phyloP scores from a whole-genome alignment of 2,113 vertebrate genomes.

The Phyllostomus discolor region DNA sequence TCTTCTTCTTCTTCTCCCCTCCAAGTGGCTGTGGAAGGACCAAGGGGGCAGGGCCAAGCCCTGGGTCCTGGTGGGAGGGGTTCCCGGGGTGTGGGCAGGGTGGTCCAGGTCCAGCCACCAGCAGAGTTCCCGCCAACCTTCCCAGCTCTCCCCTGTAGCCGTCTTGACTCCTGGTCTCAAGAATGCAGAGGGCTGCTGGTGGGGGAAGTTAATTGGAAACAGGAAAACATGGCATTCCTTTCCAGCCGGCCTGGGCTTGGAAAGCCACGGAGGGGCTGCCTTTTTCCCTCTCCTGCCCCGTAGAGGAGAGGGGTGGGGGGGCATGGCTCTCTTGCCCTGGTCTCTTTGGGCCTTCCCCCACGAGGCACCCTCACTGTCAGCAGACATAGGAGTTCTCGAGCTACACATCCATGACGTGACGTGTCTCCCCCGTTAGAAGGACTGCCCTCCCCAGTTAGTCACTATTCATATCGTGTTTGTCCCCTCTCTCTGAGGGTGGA shows the following conservation, averaged over 20 bases:
- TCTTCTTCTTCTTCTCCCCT: neutral
- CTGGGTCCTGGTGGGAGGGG: neutral
- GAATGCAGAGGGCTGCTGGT: conserved; percentile 57
- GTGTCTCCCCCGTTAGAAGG: neutral
- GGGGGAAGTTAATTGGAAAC: conserved; percentile 72
- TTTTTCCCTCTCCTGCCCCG: neutral
- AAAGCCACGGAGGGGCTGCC: neutral
- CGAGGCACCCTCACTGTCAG: neutral
- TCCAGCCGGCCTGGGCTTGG: conserved; percentile 15
- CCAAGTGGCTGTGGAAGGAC: neutral
- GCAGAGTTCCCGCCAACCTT: neutral
- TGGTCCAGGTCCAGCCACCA: neutral
- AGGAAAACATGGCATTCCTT: conserved; percentile 71
- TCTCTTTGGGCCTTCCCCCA: neutral
- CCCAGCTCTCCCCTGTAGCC: neutral
- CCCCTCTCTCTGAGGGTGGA: neutral
- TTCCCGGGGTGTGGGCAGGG: neutral
- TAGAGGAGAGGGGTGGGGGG: neutral
- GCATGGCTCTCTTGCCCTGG: neutral
- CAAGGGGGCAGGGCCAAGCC: neutral
- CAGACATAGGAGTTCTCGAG: neutral
- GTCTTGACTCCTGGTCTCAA: conserved; percentile 61
- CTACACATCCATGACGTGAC: neutral
- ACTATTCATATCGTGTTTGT: neutral
- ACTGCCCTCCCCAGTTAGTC: too few relatives aligned